Evolutionary conservation across 2,113 vertebrate species (phyloP).

Genomic region (Uria aalge): DNA sequence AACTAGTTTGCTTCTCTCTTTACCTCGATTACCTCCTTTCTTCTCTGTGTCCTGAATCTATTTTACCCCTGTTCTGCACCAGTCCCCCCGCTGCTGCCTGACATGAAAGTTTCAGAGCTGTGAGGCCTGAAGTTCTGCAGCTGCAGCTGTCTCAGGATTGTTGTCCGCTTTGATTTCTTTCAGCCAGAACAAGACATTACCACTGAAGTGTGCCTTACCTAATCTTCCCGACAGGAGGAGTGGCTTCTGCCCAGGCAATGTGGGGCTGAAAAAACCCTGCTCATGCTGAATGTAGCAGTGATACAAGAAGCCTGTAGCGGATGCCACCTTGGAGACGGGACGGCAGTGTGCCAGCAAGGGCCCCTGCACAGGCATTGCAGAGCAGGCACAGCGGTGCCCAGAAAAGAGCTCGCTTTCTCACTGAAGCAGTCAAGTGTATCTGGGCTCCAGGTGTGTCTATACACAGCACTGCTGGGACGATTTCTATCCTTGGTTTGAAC

Average conservation of each 20-base stretch:
- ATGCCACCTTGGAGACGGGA: background rate
- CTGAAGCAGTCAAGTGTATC: accelerated
- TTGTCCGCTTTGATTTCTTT: background rate
- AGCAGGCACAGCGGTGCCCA: background rate
- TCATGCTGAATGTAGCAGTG: accelerated
- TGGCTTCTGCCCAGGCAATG: accelerated
- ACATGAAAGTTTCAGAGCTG: accelerated
- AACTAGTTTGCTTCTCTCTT: background rate
- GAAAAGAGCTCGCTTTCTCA: background rate
- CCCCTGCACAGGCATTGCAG: background rate
- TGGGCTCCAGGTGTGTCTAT: accelerated
- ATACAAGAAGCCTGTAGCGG: accelerated
- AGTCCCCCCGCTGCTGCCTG: background rate
- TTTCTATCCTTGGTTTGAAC: background rate
- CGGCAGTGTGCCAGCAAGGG: background rate
- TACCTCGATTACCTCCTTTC: background rate
- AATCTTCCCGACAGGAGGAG: background rate
- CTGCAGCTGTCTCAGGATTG: background rate
- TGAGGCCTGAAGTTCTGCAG: background rate
- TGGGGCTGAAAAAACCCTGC: accelerated
- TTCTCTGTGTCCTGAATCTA: background rate
- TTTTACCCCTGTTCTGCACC: background rate
- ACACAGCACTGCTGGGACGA: accelerated
- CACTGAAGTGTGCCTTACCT: background rate
- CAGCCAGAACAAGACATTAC: background rate